These are phyloP conservation scores for Trigoniulus corallinus DNA, from an alignment of 1,140 invertebrate species.

Conservation along the genomic window DNA sequence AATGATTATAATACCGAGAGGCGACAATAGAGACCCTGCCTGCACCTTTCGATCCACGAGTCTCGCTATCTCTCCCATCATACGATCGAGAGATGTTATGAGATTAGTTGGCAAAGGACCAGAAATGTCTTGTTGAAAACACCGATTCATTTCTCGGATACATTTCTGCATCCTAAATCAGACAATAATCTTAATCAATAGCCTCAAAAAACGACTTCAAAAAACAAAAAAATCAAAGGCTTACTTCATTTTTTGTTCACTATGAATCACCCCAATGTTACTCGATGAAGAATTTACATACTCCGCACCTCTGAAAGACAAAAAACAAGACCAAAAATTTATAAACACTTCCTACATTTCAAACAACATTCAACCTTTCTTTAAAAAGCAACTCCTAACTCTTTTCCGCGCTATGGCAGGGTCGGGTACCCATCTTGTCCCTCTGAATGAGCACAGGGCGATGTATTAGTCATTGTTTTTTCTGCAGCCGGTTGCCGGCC, in stretches of 20 bases:
- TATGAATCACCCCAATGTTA: slow-evolving; percentile 27
- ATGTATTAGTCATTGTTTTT: too few relatives aligned
- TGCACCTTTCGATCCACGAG: slow-evolving; percentile 37
- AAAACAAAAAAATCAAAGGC: slow-evolving; percentile 11
- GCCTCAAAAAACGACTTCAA: neutral
- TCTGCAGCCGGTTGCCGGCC: too few relatives aligned
- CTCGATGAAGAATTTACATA: slow-evolving; percentile 26
- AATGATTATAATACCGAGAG: neutral
- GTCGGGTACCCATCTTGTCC: too few relatives aligned
- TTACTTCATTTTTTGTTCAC: slow-evolving; percentile 37
- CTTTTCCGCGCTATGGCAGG: too few relatives aligned
- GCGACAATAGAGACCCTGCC: too few relatives aligned
- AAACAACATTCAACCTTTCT: too few relatives aligned
- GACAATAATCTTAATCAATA: neutral
- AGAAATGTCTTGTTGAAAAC: slow-evolving; percentile 30
- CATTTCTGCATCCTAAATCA: slow-evolving; percentile 36
- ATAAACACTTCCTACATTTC: too few relatives aligned
- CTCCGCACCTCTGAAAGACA: slow-evolving; percentile 26
- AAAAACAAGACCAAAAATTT: too few relatives aligned
- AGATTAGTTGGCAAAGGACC: slow-evolving; percentile 40
- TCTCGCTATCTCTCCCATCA: slow-evolving; percentile 40
- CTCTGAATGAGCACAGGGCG: too few relatives aligned
- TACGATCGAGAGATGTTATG: slow-evolving; percentile 38
- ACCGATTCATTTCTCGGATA: slow-evolving; percentile 44
- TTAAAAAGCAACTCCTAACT: too few relatives aligned